Conservation (phyloP, 2,888 invertebrate genomes). For the Orthonychiurus folsomi region DNA sequence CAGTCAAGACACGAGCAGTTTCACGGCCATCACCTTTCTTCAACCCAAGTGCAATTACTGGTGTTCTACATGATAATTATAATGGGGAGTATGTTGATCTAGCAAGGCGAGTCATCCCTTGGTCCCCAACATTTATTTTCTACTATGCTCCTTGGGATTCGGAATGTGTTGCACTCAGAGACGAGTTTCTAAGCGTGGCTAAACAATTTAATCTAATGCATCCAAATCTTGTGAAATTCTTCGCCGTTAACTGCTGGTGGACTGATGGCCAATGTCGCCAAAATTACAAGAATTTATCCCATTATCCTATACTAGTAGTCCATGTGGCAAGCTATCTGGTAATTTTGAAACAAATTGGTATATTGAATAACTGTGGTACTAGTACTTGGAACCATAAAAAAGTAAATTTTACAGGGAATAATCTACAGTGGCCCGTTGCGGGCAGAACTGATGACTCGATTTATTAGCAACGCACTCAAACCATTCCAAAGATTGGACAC, state of each 20-base stretch:
- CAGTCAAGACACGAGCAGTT: constrained; percentile 33
- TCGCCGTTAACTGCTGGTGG: constrained; percentile 40
- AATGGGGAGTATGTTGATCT: constrained; percentile 37
- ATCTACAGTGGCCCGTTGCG: constrained; percentile 39
- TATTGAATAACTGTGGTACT: background rate
- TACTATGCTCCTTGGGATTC: constrained; percentile 40
- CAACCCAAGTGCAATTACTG: constrained; percentile 16
- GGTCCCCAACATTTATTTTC: constrained; percentile 34
- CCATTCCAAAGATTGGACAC: constrained; percentile 36
- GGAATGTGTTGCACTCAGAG: constrained; percentile 33
- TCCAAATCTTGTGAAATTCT: constrained; percentile 32
- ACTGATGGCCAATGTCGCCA: constrained; percentile 37
- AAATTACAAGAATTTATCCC: constrained; percentile 38
- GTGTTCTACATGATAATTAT: constrained; percentile 33
- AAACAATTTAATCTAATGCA: constrained; percentile 28
- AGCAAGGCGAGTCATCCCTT: constrained; percentile 34
- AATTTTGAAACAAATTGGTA: constrained; percentile 11
- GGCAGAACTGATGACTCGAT: constrained; percentile 34
- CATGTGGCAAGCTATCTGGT: constrained; percentile 34
- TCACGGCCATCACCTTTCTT: constrained; percentile 36
- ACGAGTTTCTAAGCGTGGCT: constrained; percentile 33
- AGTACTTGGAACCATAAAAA: background rate
- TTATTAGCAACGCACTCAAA: constrained; percentile 30
- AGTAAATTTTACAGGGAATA: constrained; percentile 32
- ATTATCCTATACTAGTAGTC: constrained; percentile 39